Percentiles rank a stretch among this genome's conserved stretches.
Evolutionary conservation across 1,140 invertebrate genomes (phyloP).

Genomic region (Lamellibrachia luymesi): DNA sequence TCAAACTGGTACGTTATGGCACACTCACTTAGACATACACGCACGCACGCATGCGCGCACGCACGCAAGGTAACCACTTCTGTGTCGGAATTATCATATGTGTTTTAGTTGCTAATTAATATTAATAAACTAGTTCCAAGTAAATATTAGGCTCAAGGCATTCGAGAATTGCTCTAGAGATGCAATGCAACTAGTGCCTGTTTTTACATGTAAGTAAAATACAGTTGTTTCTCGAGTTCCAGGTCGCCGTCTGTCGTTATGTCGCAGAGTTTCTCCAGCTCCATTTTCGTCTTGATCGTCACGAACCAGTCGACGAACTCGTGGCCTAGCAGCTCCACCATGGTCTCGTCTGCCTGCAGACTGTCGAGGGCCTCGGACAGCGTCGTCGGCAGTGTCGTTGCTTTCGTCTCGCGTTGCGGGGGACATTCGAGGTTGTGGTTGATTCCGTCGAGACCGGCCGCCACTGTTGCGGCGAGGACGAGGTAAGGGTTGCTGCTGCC

Average conservation of each 20-base stretch:
- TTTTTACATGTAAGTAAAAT: no score
- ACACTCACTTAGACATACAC: no score
- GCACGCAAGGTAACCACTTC: no score
- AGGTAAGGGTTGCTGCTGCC: conserved; percentile 24
- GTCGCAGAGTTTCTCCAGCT: conserved; percentile 16
- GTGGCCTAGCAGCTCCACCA: conserved; percentile 27
- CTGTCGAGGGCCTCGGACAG: conserved; percentile 29
- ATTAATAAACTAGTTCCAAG: no score
- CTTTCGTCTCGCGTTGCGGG: not conserved
- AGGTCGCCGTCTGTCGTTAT: not conserved
- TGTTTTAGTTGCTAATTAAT: not conserved
- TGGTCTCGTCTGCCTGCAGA: conserved; percentile 28
- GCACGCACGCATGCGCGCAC: no score
- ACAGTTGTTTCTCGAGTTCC: no score
- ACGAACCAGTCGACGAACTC: conserved; percentile 31
- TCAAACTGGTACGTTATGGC: no score
- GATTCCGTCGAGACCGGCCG: conserved; percentile 30
- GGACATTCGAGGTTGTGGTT: conserved; percentile 18
- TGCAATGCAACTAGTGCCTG: no score
- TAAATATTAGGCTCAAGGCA: no score
- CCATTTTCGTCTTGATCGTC: conserved; percentile 26
- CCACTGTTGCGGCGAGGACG: conserved; percentile 29
- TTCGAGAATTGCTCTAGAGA: no score
- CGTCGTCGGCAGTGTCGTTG: conserved; percentile 23
- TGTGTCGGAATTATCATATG: no score